Percentiles rank a stretch among this genome's conserved stretches.
These are phyloP conservation scores for Accipiter virgatus DNA, from an alignment of 2,113 vertebrate species.

Conservation along the genomic window DNA sequence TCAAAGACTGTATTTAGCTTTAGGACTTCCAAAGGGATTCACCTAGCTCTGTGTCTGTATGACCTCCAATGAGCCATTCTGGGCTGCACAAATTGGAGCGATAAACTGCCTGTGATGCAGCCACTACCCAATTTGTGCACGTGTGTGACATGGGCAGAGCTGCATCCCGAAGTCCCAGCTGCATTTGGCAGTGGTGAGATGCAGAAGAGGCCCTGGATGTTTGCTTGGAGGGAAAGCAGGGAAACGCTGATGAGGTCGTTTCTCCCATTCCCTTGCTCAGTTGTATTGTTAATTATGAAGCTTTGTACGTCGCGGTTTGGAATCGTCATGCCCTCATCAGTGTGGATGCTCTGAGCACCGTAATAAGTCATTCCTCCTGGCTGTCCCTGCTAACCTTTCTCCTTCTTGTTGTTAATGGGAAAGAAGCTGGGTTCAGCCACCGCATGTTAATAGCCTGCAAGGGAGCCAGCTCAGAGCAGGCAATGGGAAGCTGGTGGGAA, in stretches of 20 bases:
- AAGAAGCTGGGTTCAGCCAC: neutral
- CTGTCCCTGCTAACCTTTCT: conserved; percentile 40
- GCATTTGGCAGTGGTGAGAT: neutral
- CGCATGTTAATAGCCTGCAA: neutral
- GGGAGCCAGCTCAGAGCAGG: neutral
- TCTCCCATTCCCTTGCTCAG: conserved; percentile 6
- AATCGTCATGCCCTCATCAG: neutral
- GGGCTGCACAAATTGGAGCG: neutral
- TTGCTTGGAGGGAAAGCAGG: neutral
- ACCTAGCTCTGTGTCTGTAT: neutral
- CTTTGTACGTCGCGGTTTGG: neutral
- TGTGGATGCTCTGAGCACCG: neutral
- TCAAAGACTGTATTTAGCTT: neutral
- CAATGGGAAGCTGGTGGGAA: neutral
- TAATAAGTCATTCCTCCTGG: conserved; percentile 45
- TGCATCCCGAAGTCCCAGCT: neutral
- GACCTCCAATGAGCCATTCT: neutral
- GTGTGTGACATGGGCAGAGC: neutral
- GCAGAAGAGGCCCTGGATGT: neutral
- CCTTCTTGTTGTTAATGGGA: neutral
- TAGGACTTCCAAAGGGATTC: neutral
- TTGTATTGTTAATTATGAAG: conserved; percentile 27
- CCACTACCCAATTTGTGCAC: neutral
- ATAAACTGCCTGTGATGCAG: neutral
- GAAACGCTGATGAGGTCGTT: conserved; percentile 19